Evolutionary conservation across 2,113 vertebrate species (phyloP).

Genomic region (Phoenicopterus ruber): DNA sequence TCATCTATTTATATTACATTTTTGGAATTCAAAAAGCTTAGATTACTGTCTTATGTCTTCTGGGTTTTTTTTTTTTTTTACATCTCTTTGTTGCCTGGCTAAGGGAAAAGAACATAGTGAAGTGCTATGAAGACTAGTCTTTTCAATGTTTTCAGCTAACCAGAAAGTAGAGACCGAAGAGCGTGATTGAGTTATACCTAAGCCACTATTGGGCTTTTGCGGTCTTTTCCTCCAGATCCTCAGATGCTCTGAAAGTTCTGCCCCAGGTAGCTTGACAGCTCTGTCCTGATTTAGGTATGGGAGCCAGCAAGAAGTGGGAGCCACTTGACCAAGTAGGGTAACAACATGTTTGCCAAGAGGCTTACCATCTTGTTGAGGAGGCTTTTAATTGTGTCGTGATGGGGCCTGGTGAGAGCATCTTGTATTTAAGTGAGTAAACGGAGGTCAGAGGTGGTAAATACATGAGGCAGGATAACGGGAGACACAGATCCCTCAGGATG

Average conservation of each 20-base stretch:
- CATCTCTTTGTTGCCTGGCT: neutral
- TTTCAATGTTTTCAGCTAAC: neutral
- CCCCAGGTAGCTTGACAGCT: neutral
- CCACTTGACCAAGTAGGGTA: neutral
- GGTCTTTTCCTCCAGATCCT: neutral
- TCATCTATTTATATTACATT: neutral
- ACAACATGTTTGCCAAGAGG: neutral
- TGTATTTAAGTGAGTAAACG: neutral
- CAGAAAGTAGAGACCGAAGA: neutral
- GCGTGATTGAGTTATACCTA: neutral
- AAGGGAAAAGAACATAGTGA: neutral
- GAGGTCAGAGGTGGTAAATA: neutral
- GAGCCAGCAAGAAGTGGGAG: neutral
- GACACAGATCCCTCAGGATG: neutral
- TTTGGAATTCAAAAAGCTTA: neutral
- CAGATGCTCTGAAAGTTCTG: neutral
- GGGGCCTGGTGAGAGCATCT: neutral
- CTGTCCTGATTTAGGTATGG: neutral
- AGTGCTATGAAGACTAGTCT: neutral
- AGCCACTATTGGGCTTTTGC: neutral
- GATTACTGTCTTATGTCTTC: neutral
- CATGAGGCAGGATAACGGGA: neutral
- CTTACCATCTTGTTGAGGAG: neutral
- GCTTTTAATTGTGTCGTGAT: neutral
- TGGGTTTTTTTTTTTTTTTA: neutral